Percentiles rank a stretch among this genome's conserved stretches.
Conservation (phyloP, 2,888 invertebrate genomes). For the Ceraclea dissimilis region DNA sequence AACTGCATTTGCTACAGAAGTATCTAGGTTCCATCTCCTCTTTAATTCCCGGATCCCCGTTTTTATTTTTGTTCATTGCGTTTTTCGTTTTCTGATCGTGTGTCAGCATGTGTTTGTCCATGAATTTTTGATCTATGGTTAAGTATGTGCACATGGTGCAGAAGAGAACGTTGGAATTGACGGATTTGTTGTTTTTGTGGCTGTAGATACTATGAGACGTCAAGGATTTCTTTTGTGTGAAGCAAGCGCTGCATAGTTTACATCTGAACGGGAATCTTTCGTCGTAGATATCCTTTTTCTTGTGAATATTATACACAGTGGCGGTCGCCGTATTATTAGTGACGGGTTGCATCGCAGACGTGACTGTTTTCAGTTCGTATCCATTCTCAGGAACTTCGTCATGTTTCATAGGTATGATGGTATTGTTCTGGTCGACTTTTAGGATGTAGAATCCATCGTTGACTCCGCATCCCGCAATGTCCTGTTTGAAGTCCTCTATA, state of each 20-base stretch:
- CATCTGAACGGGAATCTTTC: neutral
- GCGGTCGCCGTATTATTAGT: neutral
- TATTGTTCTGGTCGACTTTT: neutral
- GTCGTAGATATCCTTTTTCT: neutral
- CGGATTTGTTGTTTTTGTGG: neutral
- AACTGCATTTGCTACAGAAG: neutral
- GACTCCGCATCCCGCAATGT: neutral
- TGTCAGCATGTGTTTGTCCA: neutral
- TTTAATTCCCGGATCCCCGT: neutral
- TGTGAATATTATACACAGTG: neutral
- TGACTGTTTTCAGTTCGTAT: neutral
- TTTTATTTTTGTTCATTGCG: neutral
- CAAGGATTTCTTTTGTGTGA: neutral
- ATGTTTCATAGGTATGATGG: neutral
- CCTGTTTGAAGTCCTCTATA: neutral
- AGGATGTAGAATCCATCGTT: neutral
- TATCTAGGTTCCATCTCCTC: neutral
- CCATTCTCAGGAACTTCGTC: neutral
- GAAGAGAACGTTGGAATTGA: neutral
- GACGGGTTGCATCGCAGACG: neutral
- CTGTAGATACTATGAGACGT: neutral
- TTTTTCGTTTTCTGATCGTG: neutral
- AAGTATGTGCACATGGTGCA: neutral
- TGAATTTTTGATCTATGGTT: neutral
- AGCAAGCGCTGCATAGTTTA: neutral